Conservation (phyloP, 2,888 invertebrate species). For the Lobophora halterata region DNA sequence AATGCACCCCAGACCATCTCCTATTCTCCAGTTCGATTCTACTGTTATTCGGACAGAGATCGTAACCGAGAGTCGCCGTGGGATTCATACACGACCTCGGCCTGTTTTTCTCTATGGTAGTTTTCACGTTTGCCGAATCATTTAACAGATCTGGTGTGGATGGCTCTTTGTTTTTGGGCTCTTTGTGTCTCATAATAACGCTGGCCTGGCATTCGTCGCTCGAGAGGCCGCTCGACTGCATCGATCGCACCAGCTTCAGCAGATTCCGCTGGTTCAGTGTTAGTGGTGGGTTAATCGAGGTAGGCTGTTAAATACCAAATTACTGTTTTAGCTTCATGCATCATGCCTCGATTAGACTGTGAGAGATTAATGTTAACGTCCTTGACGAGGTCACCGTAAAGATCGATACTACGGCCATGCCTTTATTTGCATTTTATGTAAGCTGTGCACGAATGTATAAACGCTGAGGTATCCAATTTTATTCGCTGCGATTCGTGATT, state of each 20-base stretch:
- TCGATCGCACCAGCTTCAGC: constrained; percentile 79
- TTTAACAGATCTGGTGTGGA: constrained; percentile 82
- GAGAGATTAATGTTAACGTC: constrained; percentile 46
- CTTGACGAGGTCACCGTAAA: constrained; percentile 47
- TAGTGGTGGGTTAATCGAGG: constrained; percentile 78
- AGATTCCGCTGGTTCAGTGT: constrained; percentile 81
- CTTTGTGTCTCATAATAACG: constrained; percentile 76
- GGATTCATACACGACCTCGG: constrained; percentile 87
- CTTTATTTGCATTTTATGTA: constrained; percentile 79
- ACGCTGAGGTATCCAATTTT: constrained; percentile 52
- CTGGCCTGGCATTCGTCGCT: constrained; percentile 78
- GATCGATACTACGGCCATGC: constrained; percentile 49
- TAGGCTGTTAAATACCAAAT: constrained; percentile 79
- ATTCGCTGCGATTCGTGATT: constrained; percentile 64
- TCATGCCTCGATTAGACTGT: constrained; percentile 63
- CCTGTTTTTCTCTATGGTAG: constrained; percentile 78
- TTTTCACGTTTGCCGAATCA: constrained; percentile 77
- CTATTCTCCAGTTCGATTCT: constrained; percentile 79
- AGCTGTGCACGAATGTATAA: constrained; percentile 71
- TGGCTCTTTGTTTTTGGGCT: constrained; percentile 71
- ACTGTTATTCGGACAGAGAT: constrained; percentile 73
- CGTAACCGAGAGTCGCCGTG: constrained; percentile 62
- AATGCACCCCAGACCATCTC: constrained; percentile 87
- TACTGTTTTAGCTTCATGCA: constrained; percentile 70
- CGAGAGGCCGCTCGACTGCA: constrained; percentile 79